Base-by-base conservation (phyloP, 2,113 vertebrate genomes). In the Cebus imitator region DNA sequence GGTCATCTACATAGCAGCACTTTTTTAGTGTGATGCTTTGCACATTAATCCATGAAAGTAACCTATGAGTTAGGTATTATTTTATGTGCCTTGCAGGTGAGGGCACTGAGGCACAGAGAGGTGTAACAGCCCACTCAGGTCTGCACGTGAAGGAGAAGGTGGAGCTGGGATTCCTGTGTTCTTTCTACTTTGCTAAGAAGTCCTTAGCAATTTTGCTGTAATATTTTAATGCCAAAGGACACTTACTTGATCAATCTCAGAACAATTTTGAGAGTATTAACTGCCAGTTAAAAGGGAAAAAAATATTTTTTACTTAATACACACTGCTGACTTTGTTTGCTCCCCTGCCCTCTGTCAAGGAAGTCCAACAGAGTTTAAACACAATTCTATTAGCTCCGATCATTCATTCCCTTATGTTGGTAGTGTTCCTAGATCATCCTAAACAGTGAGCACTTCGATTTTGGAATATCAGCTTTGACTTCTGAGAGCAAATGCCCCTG, bases 91-190 rank as follows among this genome's bases (percentile, higher is more conserved):
- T 61, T 61, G 8, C 76, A 70, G 70, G 11, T 8, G 55, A 20
- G 13, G 90, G 45, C 25, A 16, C 16, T 4, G 82, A 91, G 89
- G 21, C 73, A 35, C 73, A 35, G n/a, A 25, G 68, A 11, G 10
- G 32, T 55, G 43, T 6, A n/a, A 12, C 2, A 27, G 18, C 37
- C 20, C 17, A 16, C 40, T 11, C 32, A 1, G 17, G 45, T 8
- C 0, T 17, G 17, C 6, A 0, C 0, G 43, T 6, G 61, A 1
- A 1, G n/a, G 21, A 3, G 14, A 66, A 23, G 21, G 68, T 16
- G 12, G 7, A 5, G 14, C 13, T 18, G 57, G 87, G 48, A 17
- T 43, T 50, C n/a, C 48, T 43, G 43, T 4, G 8, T 40, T 61
- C 73, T 61, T 70, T 30, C 2, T 9, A 4, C 43, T 45, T n/a